phyloP scores from a whole-genome alignment of 2,113 vertebrate genomes.

The Mandrillus leucophaeus region DNA sequence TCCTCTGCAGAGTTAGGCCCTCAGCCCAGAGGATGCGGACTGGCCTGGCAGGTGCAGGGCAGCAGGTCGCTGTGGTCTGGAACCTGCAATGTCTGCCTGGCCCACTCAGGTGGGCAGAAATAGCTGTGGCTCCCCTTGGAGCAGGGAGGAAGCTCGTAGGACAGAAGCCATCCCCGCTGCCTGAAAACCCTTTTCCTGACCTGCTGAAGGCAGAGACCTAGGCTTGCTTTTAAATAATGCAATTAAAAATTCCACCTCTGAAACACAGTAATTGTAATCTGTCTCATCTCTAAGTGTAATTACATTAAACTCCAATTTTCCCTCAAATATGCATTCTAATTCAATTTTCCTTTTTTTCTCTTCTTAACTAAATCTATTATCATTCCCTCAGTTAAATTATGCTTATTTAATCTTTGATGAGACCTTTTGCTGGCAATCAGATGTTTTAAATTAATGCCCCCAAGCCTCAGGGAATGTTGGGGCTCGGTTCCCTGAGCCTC shows the following conservation, averaged over 20 bases:
- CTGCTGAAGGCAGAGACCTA: background rate
- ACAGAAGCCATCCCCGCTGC: accelerated
- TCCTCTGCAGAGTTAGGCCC: accelerated
- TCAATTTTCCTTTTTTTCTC: conserved; percentile 77
- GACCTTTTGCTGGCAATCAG: conserved; percentile 71
- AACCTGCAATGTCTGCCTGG: accelerated
- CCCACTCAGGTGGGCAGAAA: accelerated
- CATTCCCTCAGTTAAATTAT: conserved; percentile 77
- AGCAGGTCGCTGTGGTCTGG: accelerated
- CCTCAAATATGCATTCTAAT: conserved; percentile 82
- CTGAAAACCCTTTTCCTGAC: background rate
- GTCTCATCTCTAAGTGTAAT: conserved; percentile 78
- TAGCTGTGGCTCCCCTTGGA: accelerated
- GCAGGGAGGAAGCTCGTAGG: accelerated
- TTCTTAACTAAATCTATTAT: conserved; percentile 81
- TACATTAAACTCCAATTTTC: conserved; percentile 81
- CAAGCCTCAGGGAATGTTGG: background rate
- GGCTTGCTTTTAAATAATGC: conserved; percentile 63
- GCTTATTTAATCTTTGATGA: conserved; percentile 82
- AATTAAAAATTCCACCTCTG: conserved; percentile 71
- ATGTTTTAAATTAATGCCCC: conserved; percentile 68
- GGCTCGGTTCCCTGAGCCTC: background rate
- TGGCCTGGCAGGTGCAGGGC: background rate
- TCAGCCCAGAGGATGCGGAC: accelerated
- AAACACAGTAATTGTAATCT: conserved; percentile 63